A percentile compares a stretch with the other conserved stretches of the same genome.
These are phyloP conservation scores for Thera britannica DNA, from an alignment of 2,888 invertebrate genomes.

Conservation along the genomic window DNA sequence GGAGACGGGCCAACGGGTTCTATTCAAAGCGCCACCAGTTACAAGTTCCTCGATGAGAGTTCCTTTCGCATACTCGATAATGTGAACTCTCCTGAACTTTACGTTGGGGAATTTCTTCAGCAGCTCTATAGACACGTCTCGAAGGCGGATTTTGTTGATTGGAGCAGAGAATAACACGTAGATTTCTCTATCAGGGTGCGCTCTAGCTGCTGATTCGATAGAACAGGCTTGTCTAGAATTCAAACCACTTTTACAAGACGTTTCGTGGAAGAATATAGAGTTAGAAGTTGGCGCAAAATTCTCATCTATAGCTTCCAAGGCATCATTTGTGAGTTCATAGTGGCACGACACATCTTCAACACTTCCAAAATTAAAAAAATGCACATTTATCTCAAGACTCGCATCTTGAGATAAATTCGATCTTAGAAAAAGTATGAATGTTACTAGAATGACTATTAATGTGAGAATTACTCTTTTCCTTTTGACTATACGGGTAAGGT, in stretches of 20 bases:
- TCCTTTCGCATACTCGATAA: slow-evolving; percentile 75
- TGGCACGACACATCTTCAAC: slow-evolving; percentile 33
- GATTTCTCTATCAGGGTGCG: slow-evolving; percentile 62
- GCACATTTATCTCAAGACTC: background rate
- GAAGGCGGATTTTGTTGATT: slow-evolving; percentile 28
- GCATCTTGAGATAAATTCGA: slow-evolving; percentile 20
- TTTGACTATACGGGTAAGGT: slow-evolving; percentile 9
- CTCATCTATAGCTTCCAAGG: slow-evolving; percentile 17
- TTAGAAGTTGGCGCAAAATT: slow-evolving; percentile 25
- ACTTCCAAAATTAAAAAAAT: slow-evolving; percentile 19
- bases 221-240: slow-evolving; percentile 53
- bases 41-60: slow-evolving; percentile 85
- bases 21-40: slow-evolving; percentile 72
- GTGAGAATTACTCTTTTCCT: background rate
- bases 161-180: slow-evolving; percentile 63
- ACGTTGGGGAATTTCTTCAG: slow-evolving; percentile 76
- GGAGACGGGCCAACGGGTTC: slow-evolving; percentile 80
- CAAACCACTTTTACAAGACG: slow-evolving; percentile 82
- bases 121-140: slow-evolving; percentile 25
- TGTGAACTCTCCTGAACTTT: slow-evolving; percentile 77
- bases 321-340: slow-evolving; percentile 20
- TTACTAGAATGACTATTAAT: background rate
- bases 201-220: slow-evolving; percentile 46
- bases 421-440: slow-evolving; percentile 11
- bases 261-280: slow-evolving; percentile 58